Evolutionary conservation across 1,140 invertebrate genomes (phyloP).

Genomic region (Ditylenchus dipsaci): DNA sequence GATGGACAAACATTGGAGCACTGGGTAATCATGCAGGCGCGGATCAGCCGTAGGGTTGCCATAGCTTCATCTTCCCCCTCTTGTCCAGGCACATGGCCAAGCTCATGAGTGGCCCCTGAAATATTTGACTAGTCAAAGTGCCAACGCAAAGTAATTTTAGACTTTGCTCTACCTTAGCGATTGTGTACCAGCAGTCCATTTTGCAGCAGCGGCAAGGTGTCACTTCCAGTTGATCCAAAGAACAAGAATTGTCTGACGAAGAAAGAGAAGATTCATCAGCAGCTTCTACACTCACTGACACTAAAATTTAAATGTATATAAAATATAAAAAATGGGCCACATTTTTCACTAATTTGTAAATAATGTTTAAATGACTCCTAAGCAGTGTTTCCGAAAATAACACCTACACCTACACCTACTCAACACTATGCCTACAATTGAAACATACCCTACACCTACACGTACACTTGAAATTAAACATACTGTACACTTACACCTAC

Average conservation of each 20-base stretch:
- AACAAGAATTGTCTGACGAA: constrained; percentile 18
- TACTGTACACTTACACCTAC: too few species aligned
- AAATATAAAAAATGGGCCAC: too few species aligned
- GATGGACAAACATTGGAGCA: constrained; percentile 40
- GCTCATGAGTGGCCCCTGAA: constrained; percentile 52
- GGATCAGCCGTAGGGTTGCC: constrained; percentile 53
- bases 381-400: too few species aligned
- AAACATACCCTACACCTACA: too few species aligned
- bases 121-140: constrained; percentile 2
- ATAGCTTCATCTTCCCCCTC: constrained; percentile 56
- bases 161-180: constrained; percentile 40
- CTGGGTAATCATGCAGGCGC: constrained; percentile 53
- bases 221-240: constrained; percentile 25
- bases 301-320: not conserved
- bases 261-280: not conserved
- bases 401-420: too few species aligned
- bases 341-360: too few species aligned
- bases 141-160: not conserved
- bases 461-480: too few species aligned
- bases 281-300: not conserved
- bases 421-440: too few species aligned
- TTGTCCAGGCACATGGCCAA: constrained; percentile 55
- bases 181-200: constrained; percentile 56
- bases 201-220: constrained; percentile 54
- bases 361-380: too few species aligned